Evolutionary conservation across 2,888 invertebrate genomes (phyloP).

Genomic region (Operophtera brumata): DNA sequence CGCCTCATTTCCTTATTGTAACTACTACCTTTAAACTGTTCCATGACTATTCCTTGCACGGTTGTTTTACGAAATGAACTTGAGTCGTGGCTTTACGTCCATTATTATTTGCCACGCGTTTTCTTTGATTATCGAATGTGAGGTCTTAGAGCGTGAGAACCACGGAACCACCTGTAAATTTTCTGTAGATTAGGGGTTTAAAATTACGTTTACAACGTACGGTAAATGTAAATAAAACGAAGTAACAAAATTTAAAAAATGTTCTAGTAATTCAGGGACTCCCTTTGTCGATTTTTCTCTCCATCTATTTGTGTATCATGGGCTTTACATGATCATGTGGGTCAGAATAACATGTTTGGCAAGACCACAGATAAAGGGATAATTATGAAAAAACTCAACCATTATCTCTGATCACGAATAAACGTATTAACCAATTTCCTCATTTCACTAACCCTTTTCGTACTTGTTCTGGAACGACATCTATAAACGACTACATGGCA

Average conservation of each 20-base stretch:
- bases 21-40: constrained; percentile 32
- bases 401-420: no score
- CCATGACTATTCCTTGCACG: constrained; percentile 29
- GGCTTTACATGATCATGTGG: no score
- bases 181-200: background rate
- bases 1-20: constrained; percentile 39
- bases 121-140: constrained; percentile 16
- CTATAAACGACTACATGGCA: constrained; percentile 11
- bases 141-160: constrained; percentile 3
- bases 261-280: background rate
- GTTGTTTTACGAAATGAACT: constrained; percentile 15
- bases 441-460: constrained; percentile 5
- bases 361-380: no score
- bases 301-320: no score
- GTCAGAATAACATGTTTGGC: no score
- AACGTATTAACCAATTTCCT: constrained; percentile 1
- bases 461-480: constrained; percentile 1
- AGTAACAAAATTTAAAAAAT: background rate
- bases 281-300: background rate
- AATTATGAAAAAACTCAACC: no score
- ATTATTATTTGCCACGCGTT: constrained; percentile 18
- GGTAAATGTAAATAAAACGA: no score
- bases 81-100: constrained; percentile 5
- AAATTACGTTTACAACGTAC: no score
- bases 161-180: no score